phyloP scores from a whole-genome alignment of 2,888 invertebrate genomes.

The Ethmia dodecea region DNA sequence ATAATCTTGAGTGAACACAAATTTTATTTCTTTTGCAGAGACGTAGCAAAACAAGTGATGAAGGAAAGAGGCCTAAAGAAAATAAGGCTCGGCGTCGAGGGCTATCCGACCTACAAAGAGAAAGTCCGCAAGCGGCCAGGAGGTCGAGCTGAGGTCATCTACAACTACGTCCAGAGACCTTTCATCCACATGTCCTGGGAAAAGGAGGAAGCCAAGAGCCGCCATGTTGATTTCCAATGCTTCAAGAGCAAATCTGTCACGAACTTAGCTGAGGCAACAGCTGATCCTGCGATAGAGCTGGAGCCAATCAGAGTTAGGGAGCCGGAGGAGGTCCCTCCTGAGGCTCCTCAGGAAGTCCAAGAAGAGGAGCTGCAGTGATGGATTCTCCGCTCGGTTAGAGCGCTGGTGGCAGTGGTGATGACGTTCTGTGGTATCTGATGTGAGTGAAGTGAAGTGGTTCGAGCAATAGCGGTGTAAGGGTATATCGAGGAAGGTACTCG shows the following conservation, averaged over 20 bases:
- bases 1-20: too few relatives aligned
- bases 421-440: slow-evolving; percentile 22
- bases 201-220: slow-evolving; percentile 98
- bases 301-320: slow-evolving; percentile 57
- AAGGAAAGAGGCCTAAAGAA: slow-evolving; percentile 99
- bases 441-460: not conserved
- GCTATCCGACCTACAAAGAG: slow-evolving; percentile 99
- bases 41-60: slow-evolving; percentile 99
- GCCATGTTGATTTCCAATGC: slow-evolving; percentile 99
- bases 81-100: slow-evolving; percentile 98
- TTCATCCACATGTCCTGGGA: slow-evolving; percentile 99
- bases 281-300: slow-evolving; percentile 88
- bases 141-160: slow-evolving; percentile 96
- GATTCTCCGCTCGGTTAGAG: slow-evolving; percentile 20
- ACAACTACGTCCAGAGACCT: slow-evolving; percentile 99
- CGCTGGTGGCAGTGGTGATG: slow-evolving; percentile 21
- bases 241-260: slow-evolving; percentile 99
- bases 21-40: slow-evolving; percentile 69
- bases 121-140: slow-evolving; percentile 95
- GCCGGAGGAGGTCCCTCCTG: slow-evolving; percentile 12
- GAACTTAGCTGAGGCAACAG: slow-evolving; percentile 96
- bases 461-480: not conserved
- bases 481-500: too few relatives aligned
- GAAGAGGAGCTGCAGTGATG: slow-evolving; percentile 44
- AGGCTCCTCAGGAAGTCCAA: slow-evolving; percentile 24